Evolutionary conservation across 35 echinoderm and acorn worm species (phyloP), one percentile per base, ranked within the genome.

Genomic region (Holothuria glaberrima): DNA sequence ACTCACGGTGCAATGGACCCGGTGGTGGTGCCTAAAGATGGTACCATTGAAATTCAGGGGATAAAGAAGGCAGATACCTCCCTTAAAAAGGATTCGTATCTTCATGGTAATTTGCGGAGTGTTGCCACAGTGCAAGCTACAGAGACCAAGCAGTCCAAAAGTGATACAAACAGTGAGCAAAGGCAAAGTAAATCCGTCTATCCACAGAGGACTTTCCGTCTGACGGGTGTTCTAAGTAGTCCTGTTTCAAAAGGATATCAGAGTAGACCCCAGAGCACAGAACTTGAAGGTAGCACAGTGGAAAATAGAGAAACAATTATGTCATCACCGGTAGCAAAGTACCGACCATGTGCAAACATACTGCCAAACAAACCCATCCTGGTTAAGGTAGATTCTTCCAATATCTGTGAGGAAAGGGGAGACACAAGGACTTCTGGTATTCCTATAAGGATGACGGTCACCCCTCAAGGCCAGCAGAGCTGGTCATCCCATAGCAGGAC

Each of bases 141-240:
- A 84, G 59, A 61, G 10, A 10, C 24, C 0, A 84, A 29, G 57
- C 10, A 48, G 21, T 36, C 46, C 58, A 84, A 38, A 61, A 35
- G 17, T n/a, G 80, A 84, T 4, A 58, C 57, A 33, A 28, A 48
- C n/a, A 22, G 27, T 6, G 80, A 84, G 25, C 4, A 48, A 61
- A 60, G 32, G 28, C 26, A 22, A 0, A 61, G 24, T 33, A 84
- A 84, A 63, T 9, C 22, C 20, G 56, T 84, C 52, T 84, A 84
- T 38, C 70, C 90, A 21, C 86, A 80, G 54, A 81, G 87, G 48
- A 89, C 92, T 68, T 93, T 93, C 54, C 88, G 87, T 32, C 86
- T 93, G 10, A 93, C 92, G 63, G 87, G 92, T 83, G 77, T 93
- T 14, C 89, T 93, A 68, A 86, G 77, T n/a, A 57, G 71, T 61